A percentile compares a stretch with the other conserved stretches of the same genome.
These are phyloP conservation scores for Rallus crepitans DNA, from an alignment of 2,797 vertebrate species.

Conservation along the genomic window DNA sequence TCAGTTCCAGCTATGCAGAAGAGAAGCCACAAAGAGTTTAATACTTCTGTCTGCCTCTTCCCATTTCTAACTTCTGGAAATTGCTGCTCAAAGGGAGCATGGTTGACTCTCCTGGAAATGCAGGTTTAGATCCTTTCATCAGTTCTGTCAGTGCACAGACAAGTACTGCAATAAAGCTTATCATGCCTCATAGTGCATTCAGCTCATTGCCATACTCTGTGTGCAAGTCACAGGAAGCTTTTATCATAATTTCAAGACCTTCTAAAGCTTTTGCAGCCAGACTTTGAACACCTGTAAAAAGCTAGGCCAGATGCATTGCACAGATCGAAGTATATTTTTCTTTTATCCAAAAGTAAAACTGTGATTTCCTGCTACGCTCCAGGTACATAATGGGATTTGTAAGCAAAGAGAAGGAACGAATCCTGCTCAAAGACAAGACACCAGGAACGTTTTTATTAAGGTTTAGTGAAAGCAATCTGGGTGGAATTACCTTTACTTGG, in stretches of 20 bases:
- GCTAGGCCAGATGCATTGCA: not conserved
- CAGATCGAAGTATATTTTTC: not conserved
- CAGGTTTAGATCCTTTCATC: not conserved
- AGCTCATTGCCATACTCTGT: not conserved
- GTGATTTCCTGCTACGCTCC: not conserved
- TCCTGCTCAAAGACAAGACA: constrained; percentile 90
- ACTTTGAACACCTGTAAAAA: not conserved
- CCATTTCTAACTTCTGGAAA: not conserved
- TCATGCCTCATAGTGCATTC: not conserved
- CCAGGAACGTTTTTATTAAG: constrained; percentile 93
- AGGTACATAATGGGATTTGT: constrained; percentile 98
- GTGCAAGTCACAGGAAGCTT: not conserved
- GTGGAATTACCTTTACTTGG: constrained; percentile 98
- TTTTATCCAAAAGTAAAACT: not conserved
- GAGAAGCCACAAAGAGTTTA: not conserved
- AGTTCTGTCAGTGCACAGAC: not conserved
- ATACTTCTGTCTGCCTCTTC: not conserved
- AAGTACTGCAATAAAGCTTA: not conserved
- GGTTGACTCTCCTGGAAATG: not conserved
- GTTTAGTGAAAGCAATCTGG: constrained; percentile 97
- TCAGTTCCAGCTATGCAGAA: not conserved
- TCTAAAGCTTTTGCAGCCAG: not conserved
- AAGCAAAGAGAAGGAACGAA: constrained; percentile 94
- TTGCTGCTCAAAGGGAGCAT: not conserved
- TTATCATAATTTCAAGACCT: not conserved